These are phyloP conservation scores for Achroia grisella DNA, from an alignment of 1,140 invertebrate species.

Conservation along the genomic window DNA sequence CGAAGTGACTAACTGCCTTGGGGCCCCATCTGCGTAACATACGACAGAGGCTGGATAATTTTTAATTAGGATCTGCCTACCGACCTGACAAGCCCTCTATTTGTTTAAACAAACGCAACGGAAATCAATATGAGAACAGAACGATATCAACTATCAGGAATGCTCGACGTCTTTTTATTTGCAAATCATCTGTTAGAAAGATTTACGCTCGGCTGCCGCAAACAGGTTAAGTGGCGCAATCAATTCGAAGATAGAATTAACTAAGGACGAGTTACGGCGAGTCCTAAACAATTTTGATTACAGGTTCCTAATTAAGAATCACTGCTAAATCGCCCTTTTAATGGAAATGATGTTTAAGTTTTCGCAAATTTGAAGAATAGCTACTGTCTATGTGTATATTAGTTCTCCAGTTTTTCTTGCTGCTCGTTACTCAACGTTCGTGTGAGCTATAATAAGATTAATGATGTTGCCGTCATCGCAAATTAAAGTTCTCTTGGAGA, in stretches of 20 bases:
- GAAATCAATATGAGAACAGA: slow-evolving; percentile 39
- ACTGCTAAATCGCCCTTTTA: slow-evolving; percentile 4
- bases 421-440: slow-evolving; percentile 18
- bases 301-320: slow-evolving; percentile 9
- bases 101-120: slow-evolving; percentile 56
- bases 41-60: slow-evolving; percentile 51
- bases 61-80: slow-evolving; percentile 65
- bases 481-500: slow-evolving; percentile 61
- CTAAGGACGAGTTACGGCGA: slow-evolving; percentile 21
- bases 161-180: slow-evolving; percentile 44
- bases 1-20: slow-evolving; percentile 40
- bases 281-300: slow-evolving; percentile 22
- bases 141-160: slow-evolving; percentile 48
- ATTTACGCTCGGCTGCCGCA: slow-evolving; percentile 39
- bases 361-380: no score
- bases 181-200: slow-evolving; percentile 42
- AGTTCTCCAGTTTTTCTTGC: slow-evolving; percentile 20
- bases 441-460: slow-evolving; percentile 49
- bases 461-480: slow-evolving; percentile 51
- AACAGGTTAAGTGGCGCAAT: slow-evolving; percentile 43
- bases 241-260: slow-evolving; percentile 48
- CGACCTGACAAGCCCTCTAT: slow-evolving; percentile 49
- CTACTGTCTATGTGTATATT: no score
- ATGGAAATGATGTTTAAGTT: neutral
- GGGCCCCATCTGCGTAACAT: slow-evolving; percentile 50